Conservation (phyloP, 1,140 invertebrate species). For the Brachionus paranguensis region DNA sequence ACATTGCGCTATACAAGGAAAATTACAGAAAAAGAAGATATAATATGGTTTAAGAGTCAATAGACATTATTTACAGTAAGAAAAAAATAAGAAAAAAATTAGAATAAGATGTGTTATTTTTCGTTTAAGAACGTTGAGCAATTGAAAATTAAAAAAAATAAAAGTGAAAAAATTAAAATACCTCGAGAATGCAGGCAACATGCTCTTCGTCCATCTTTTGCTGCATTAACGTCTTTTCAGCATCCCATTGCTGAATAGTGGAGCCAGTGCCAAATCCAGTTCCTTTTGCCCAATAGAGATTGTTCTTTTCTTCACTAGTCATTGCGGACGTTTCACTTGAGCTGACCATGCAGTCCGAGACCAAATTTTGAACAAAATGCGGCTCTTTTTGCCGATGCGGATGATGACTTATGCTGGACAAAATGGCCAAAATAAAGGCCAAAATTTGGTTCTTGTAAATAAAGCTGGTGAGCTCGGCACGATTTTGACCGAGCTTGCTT, state of each 20-base stretch:
- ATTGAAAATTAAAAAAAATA: too few relatives aligned
- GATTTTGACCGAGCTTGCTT: slow-evolving; percentile 73
- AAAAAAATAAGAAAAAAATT: too few relatives aligned
- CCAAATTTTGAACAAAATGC: not conserved
- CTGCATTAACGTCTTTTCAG: slow-evolving; percentile 79
- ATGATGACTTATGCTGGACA: slow-evolving; percentile 82
- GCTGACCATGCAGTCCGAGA: not conserved
- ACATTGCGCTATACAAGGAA: too few relatives aligned
- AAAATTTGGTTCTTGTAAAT: slow-evolving; percentile 10
- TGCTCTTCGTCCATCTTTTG: slow-evolving; percentile 86
- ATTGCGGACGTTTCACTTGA: slow-evolving; percentile 52
- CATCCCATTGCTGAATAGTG: slow-evolving; percentile 88
- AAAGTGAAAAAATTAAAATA: too few relatives aligned
- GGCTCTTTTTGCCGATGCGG: slow-evolving; percentile 49
- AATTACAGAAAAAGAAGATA: too few relatives aligned
- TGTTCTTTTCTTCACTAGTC: slow-evolving; percentile 54
- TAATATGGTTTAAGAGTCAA: too few relatives aligned
- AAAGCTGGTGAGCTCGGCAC: slow-evolving; percentile 57
- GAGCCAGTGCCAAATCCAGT: slow-evolving; percentile 91
- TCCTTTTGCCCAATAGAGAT: slow-evolving; percentile 78
- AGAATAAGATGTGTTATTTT: too few relatives aligned
- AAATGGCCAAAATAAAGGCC: slow-evolving; percentile 69
- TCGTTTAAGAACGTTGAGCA: too few relatives aligned
- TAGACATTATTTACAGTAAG: too few relatives aligned
- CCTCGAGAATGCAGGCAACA: slow-evolving; percentile 72